These are phyloP conservation scores for Nomada hirtipes DNA, from an alignment of 2,888 invertebrate species.

Conservation along the genomic window DNA sequence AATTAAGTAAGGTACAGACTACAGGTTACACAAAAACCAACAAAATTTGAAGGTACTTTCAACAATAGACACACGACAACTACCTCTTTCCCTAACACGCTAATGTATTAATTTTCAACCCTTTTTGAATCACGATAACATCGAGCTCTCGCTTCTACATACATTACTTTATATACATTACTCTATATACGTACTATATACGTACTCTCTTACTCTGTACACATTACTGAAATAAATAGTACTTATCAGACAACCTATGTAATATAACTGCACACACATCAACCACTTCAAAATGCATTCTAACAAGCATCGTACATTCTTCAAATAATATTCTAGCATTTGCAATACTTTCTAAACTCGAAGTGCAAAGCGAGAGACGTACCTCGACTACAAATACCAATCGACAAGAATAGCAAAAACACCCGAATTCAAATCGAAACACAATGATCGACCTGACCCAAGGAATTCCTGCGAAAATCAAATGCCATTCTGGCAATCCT, in stretches of 20 bases:
- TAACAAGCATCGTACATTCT: not conserved
- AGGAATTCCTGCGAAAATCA: slow-evolving; percentile 17
- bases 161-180: not conserved
- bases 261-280: no score
- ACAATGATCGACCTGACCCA: not conserved
- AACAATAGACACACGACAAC: no score
- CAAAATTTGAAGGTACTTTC: no score
- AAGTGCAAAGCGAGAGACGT: not conserved
- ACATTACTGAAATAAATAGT: no score
- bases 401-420: not conserved
- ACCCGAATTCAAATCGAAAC: no score
- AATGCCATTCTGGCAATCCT: slow-evolving; percentile 1
- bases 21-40: no score
- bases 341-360: not conserved
- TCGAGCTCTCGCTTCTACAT: not conserved
- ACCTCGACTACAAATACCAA: not conserved
- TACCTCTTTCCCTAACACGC: not conserved
- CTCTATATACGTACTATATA: no score
- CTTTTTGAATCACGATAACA: not conserved
- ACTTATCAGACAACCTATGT: no score
- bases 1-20: no score
- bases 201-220: no score
- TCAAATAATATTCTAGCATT: not conserved
- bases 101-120: not conserved
- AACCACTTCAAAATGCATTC: not conserved